Base-by-base conservation (phyloP, 2,888 invertebrate species). In the Lypha dubia region DNA sequence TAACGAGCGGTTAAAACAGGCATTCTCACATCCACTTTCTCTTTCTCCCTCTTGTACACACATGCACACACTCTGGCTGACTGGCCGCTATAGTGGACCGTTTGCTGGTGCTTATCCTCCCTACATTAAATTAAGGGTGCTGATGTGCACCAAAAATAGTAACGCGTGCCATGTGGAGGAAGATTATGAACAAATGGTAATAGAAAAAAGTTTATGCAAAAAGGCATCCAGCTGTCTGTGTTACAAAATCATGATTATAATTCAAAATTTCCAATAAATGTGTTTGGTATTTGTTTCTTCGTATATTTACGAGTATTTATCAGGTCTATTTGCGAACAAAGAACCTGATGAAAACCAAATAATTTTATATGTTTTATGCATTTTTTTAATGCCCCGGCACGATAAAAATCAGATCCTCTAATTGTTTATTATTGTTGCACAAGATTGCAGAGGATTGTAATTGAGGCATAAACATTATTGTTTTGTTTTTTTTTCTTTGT, bases 151-250 rank as follows among this genome's bases (percentile, higher is more conserved):
- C 41, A 49, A 6, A 20, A 46, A 62, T 67, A 58, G 38, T 28
- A 74, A 41, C 77, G 81, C 81, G 84, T 86, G 83, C 84, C 83
- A 65, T 53, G n/a, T 56, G 38, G 46, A 70, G 73, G 79, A 65
- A 56, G 65, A 44, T n/a, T 46, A 35, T 44, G 15, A 58, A 58
- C 22, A 24, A 35, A 46, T 35, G 28, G n/a, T n/a, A n/a, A n/a
- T n/a, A n/a, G 22, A 28, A 22, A 60, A 20, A 56, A 62, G 1
- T 46, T n/a, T 75, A 81, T 81, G 81, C 68, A 70, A 17, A 76
- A 75, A 74, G 38, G 63, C 56, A 70, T 76, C 75, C 81, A 82
- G 81, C 81, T 82, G 81, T 75, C 44, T 41, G 28, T 38, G n/a
- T n/a, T 35, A 22, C 28, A 28, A n/a, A n/a, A 24, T 11, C 32